Percentiles rank a stretch among this genome's conserved stretches.
These are phyloP conservation scores for Odontocolon sp. DNA, from an alignment of 2,888 invertebrate species.

Conservation along the genomic window DNA sequence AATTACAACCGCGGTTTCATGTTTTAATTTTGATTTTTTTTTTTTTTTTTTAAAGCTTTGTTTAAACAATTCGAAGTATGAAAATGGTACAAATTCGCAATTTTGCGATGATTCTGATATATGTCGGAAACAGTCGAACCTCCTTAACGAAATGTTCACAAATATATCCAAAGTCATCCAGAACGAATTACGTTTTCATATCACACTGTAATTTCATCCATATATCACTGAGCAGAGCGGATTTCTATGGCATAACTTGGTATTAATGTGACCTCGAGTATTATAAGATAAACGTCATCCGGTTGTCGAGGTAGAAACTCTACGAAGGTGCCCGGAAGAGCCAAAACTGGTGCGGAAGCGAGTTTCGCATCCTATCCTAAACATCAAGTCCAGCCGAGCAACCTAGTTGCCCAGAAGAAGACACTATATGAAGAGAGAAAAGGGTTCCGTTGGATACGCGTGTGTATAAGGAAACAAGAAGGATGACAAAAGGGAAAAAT, in stretches of 20 bases:
- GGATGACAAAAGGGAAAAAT: too few relatives aligned
- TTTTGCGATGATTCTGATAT: too few relatives aligned
- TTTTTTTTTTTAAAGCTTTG: too few relatives aligned
- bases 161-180: too few relatives aligned
- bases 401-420: background rate
- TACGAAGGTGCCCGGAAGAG: background rate
- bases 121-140: too few relatives aligned
- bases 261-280: slow-evolving; percentile 3
- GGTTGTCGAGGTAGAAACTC: slow-evolving; percentile 2
- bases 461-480: too few relatives aligned
- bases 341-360: slow-evolving; percentile 7
- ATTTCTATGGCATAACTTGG: slow-evolving; percentile 10
- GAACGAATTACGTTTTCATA: too few relatives aligned
- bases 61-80: too few relatives aligned
- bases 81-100: too few relatives aligned
- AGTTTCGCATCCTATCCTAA: background rate
- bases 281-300: slow-evolving; percentile 34
- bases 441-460: background rate
- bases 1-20: too few relatives aligned
- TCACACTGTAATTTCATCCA: slow-evolving; percentile 2
- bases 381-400: background rate
- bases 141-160: too few relatives aligned
- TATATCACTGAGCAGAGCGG: slow-evolving; percentile 9
- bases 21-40: too few relatives aligned
- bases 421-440: background rate